Base-by-base conservation (phyloP, 2,113 vertebrate genomes). In the Crocuta crocuta region DNA sequence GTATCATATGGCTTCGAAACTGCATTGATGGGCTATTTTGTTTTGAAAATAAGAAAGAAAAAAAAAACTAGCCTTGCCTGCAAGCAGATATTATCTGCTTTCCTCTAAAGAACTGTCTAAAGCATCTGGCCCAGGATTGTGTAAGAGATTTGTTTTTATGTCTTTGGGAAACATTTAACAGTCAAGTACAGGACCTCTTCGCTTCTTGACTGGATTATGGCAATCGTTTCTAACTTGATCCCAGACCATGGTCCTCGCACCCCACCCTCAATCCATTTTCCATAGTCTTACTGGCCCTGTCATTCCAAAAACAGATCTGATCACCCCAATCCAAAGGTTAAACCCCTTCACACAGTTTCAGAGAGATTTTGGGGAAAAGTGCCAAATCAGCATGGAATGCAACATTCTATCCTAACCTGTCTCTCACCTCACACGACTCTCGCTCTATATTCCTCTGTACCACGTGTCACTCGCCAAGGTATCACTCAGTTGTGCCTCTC, bases 151-250 rank as follows among this genome's bases (percentile, higher is more conserved):
- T 97, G 78, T 85, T 96, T 97, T 94, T 68, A 95, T 79, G 74
- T 91, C 85, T 97, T 95, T 31, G 87, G 17, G 87, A 97, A 98
- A 90, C 17, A 86, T 76, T 96, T 97, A 96, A 78, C 21, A 89
- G 45, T 73, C 45, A 63, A 58, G 58, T 86, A 79, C 33, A 88
- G 71, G 70, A 76, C 90, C 7, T 91, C 74, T 12, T 78, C 21
- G 16, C 23, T 66, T 33, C 61, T 83, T 73, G 71, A 68, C 85
- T 63, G 23, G 89, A 85, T 95, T 31, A 76, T 50, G 70, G 31
- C 43, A 92, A 61, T 35, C 28, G 5, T 65, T 95, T 71, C 91
- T 91, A 93, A 96, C 71, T 83, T 73, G 78, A 93, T 93, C 43
- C 78, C 70, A 81, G 50, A 91, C 50, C 16, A 23, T 2, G 5